A percentile compares a stretch with the other conserved stretches of the same genome.
phyloP scores from a whole-genome alignment of 2,797 vertebrate genomes.

The Anisognathus igniventris region DNA sequence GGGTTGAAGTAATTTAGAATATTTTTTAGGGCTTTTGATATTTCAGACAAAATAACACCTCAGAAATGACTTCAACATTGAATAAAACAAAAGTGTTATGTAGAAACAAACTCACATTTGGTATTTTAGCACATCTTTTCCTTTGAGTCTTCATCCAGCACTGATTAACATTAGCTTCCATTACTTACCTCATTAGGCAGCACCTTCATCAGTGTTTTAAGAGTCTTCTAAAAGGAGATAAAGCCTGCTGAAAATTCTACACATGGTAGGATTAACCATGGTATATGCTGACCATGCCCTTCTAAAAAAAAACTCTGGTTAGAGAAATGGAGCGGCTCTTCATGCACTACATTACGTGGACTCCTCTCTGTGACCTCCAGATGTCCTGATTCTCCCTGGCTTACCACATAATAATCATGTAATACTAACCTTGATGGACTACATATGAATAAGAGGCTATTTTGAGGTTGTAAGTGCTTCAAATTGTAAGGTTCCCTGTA shows the following conservation, averaged over 20 bases:
- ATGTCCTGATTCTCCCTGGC: constrained; percentile 19
- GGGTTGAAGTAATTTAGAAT: background rate
- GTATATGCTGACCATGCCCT: constrained; percentile 17
- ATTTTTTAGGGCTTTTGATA: background rate
- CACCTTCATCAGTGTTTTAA: background rate
- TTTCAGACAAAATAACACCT: background rate
- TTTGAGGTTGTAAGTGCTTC: constrained; percentile 39
- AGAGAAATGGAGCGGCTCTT: constrained; percentile 7
- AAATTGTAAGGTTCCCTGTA: constrained; percentile 34
- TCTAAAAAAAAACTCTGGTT: constrained; percentile 46
- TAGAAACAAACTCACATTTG: background rate
- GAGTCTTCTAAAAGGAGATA: background rate
- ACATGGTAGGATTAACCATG: background rate
- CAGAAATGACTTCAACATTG: background rate
- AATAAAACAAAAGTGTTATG: background rate
- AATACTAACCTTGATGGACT: constrained; percentile 5
- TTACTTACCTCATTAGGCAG: background rate
- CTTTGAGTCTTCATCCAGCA: background rate
- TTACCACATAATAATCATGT: constrained; percentile 39
- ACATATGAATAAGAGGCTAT: constrained; percentile 40
- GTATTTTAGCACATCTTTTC: background rate
- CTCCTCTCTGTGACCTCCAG: constrained; percentile 36
- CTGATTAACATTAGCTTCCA: background rate
- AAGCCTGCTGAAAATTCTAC: constrained; percentile 3
- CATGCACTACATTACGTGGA: background rate